These are phyloP conservation scores for Sinopyrophorus schimmeli DNA, from an alignment of 2,888 invertebrate genomes.

Conservation along the genomic window DNA sequence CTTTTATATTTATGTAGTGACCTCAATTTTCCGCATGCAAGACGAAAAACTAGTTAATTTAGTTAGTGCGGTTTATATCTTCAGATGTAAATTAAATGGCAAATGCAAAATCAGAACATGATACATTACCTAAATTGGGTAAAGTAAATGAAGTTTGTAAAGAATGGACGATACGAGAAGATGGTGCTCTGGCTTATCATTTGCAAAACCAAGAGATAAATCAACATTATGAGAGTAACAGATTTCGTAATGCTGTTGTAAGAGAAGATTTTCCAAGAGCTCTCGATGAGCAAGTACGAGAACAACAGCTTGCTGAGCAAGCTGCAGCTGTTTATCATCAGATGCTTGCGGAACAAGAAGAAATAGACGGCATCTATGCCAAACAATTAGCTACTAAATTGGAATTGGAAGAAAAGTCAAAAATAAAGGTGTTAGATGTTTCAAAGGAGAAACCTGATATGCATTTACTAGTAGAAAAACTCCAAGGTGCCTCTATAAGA, in stretches of 20 bases:
- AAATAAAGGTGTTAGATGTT: constrained; percentile 58
- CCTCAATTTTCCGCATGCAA: constrained; percentile 2
- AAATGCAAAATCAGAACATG: constrained; percentile 42
- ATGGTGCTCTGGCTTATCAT: constrained; percentile 78
- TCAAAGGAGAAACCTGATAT: constrained; percentile 60
- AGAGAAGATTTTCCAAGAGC: constrained; percentile 79
- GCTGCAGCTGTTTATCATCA: constrained; percentile 64
- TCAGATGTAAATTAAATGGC: constrained; percentile 21
- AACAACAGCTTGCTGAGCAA: constrained; percentile 66
- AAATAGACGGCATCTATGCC: constrained; percentile 68
- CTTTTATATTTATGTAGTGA: constrained; percentile 10
- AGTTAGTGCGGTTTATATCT: neutral
- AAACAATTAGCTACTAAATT: constrained; percentile 68
- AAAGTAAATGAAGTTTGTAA: constrained; percentile 75
- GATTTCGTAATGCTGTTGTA: constrained; percentile 73
- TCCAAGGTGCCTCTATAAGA: no score
- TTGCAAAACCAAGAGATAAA: constrained; percentile 82
- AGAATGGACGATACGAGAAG: constrained; percentile 83
- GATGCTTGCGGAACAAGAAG: constrained; percentile 69
- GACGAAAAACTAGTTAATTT: constrained; percentile 11
- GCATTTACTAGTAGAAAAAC: constrained; percentile 42
- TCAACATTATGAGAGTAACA: constrained; percentile 77
- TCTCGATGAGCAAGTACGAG: constrained; percentile 71
- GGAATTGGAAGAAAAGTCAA: constrained; percentile 60
- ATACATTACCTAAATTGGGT: constrained; percentile 66